Evolutionary conservation across 1,140 invertebrate genomes (phyloP), one percentile per base, ranked within the genome.

Genomic region (Lethrus apterus): DNA sequence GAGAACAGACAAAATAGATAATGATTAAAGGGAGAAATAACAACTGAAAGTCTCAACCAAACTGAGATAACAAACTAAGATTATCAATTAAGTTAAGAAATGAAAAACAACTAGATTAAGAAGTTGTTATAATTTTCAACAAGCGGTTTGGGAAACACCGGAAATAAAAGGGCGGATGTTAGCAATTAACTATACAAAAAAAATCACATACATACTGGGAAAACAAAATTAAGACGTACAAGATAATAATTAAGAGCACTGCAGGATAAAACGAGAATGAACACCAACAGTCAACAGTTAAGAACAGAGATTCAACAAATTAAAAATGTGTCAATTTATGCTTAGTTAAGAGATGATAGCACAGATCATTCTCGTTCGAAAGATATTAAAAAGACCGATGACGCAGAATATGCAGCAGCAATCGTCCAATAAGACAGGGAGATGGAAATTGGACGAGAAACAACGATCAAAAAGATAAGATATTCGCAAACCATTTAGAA

Each of bases 301-400:
- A 31, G 14, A 14, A 31, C 24, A n/a, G n/a, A 4, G 30, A 31
- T 31, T 31, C 30, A 4, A 10, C 30, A 31, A 4, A n/a, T 31
- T 14, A 31, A 31, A 31, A 10, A n/a, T 31, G 30, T 11, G 14
- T 31, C 30, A 14, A 31, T 31, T 5, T 11, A 31, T 4, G n/a
- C 30, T 10, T 31, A 31, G 4, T n/a, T 31, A 14, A 31, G 30
- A 10, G 30, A 31, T 31, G 3, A 4, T 10, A 31, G n/a, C 30
- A 31, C 4, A 4, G 30, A 31, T 3, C 14, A 31, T 14, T 31
- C 30, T 10, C n/a, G n/a, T 14, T 31, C n/a, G 30, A n/a, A 31
- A 31, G 30, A 26, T 26, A 31, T 4, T 31, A 31, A 31, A 31
- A n/a, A 31, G 30, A 31, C 10, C 30, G 14, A 31, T 31, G 14